Conservation (phyloP, 2,888 invertebrate species). For the Scelioninae gen. 2 region DNA sequence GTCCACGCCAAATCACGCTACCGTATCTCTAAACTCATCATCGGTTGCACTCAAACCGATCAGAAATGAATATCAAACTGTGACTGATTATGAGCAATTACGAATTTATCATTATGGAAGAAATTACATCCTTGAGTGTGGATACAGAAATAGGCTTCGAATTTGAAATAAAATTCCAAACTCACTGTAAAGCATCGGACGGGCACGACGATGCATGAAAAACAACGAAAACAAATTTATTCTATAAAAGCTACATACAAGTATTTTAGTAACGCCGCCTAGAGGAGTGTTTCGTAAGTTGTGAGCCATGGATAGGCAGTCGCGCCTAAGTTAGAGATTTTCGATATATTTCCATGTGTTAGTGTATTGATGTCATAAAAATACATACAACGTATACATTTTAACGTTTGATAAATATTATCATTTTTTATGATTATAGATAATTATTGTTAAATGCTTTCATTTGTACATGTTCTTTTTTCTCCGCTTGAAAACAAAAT, state of each 20-base stretch:
- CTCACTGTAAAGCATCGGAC: conserved; percentile 4
- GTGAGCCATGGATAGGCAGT: too few relatives aligned
- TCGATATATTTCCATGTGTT: too few relatives aligned
- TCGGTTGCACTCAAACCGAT: conserved; percentile 11
- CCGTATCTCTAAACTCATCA: conserved; percentile 36
- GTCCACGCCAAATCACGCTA: conserved; percentile 53
- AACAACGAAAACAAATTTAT: conserved; percentile 14
- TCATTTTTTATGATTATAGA: too few relatives aligned
- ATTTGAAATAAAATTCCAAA: conserved; percentile 11
- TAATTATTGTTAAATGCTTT: too few relatives aligned
- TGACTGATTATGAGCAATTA: background rate
- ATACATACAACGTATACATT: too few relatives aligned
- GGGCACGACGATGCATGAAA: conserved; percentile 17
- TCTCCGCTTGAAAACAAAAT: too few relatives aligned
- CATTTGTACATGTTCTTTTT: too few relatives aligned
- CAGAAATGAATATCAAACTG: background rate
- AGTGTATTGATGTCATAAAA: too few relatives aligned
- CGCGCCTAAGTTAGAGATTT: too few relatives aligned
- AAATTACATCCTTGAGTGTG: background rate
- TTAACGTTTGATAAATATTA: too few relatives aligned
- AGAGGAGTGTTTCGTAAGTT: too few relatives aligned
- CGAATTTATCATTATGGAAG: background rate
- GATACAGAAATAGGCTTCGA: background rate
- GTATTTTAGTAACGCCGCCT: conserved; percentile 6
- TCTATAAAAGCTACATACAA: conserved; percentile 19